These are phyloP conservation scores for Datnioides undecimradiatus DNA, from an alignment of 2,113 vertebrate species.

Conservation along the genomic window DNA sequence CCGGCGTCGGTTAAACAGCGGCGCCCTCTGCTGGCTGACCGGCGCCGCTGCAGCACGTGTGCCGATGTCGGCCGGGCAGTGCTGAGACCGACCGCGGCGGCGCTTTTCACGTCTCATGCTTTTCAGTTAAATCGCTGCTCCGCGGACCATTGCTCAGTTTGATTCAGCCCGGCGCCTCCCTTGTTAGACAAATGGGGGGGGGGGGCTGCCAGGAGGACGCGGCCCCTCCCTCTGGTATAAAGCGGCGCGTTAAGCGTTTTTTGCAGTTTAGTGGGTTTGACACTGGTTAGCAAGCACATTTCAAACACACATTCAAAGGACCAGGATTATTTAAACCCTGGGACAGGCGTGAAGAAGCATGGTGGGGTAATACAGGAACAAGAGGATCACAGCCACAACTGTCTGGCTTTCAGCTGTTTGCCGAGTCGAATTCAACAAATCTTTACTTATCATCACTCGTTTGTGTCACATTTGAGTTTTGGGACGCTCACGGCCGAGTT, in stretches of 20 bases:
- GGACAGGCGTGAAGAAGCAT: not conserved
- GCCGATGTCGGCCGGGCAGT: not conserved
- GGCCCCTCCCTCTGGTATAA: too few species aligned
- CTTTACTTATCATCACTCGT: not conserved
- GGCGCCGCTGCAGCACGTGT: not conserved
- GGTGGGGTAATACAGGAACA: too few species aligned
- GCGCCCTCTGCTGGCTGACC: constrained; percentile 54
- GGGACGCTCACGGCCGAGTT: not conserved
- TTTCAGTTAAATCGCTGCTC: not conserved
- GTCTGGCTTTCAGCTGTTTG: too few species aligned
- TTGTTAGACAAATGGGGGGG: constrained; percentile 4
- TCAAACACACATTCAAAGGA: not conserved
- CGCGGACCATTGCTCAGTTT: not conserved
- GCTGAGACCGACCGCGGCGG: not conserved
- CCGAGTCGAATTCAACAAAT: not conserved
- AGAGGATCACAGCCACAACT: too few species aligned
- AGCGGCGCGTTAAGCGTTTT: not conserved
- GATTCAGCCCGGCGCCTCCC: not conserved
- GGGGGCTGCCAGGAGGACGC: too few species aligned
- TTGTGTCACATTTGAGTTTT: not conserved
- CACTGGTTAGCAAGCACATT: not conserved
- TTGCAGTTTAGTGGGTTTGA: constrained; percentile 14
- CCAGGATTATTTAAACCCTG: too few species aligned
- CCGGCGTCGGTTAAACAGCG: not conserved
- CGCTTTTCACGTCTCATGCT: not conserved